Base-by-base conservation (phyloP, 1,140 invertebrate genomes). In the Zaprionus taronus region DNA sequence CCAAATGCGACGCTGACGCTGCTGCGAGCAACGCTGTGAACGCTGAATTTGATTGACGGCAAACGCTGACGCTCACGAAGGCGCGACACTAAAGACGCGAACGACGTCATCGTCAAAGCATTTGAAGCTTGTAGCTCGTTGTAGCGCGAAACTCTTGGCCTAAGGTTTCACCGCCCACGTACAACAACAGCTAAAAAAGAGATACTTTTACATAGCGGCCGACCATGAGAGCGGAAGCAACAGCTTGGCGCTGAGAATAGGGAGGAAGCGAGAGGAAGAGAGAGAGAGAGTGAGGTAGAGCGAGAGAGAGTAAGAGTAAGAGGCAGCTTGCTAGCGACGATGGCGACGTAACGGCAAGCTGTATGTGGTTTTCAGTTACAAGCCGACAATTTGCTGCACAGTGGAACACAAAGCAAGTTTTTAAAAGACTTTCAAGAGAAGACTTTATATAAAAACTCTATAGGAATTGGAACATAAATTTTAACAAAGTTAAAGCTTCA, bases 351-450 rank as follows among this genome's bases (percentile, higher is more conserved):
- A 55, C 53, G 44, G 20, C 51, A 53, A 55, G 22, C 20, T 31
- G 36, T 89, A 89, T 87, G 84, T 81, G 84, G 84, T 90, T 87
- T 89, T 89, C 79, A 90, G 84, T 87, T 87, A 90, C 84, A 87
- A 41, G 60, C 75, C 67, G 67, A 41, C 76, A 86, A 68, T 76
- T 85, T 85, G 83, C 69, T 86, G 63, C 49, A 87, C 83, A 66
- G 80, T 87, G 83, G 84, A n/a, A 28, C 34, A 31, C 1, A 34
- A 20, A 31, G 11, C 12, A 14, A 20, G 9, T 17, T 47, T 47
- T 47, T 4, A 26, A 24, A 24, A 51, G 24, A 9, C 12, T 22
- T 51, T 24, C n/a, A 22, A 51, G 24, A 51, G 24, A 26, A 5
- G 24, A 26, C 0, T 22, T 12, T 12, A 22, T 12, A 22, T 51